Evolutionary conservation across 1,140 invertebrate genomes (phyloP), one percentile per base, ranked within the genome.

Genomic region (Aphelenchoides avenae): DNA sequence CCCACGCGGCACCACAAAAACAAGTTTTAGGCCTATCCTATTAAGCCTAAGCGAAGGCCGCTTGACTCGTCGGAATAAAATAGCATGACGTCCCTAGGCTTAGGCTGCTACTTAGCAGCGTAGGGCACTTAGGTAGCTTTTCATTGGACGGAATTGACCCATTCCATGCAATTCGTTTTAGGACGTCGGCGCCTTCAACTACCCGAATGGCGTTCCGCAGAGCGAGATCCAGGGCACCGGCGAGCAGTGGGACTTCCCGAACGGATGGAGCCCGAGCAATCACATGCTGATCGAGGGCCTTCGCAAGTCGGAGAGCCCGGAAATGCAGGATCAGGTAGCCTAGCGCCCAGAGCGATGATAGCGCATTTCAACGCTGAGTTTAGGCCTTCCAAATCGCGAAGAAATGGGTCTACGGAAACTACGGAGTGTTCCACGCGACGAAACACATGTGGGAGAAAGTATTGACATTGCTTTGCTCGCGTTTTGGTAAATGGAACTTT

Each of bases 391-490:
- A 20, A 15, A 3, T 57, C 40, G 85, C 87, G 9, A 80, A 85
- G 36, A 84, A 84, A 63, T 92, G 88, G 88, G 83, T 91, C 1
- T 79, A 84, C 5, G 87, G 85, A 5, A 91, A 89, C 73, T 90
- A 84, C 73, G 83, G 85, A 58, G 87, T 86, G 22, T 91, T 85
- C 81, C 50, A 54, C 15, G 82, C 84, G 51, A 85, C 84, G 13
- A 81, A 77, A 31, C 79, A 81, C 42, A 91, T 92, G 82, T 9
- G 64, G 76, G 71, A 73, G 43, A 73, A 91, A 91, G 88, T 88
- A 85, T 79, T 89, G n/a, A n/a, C n/a, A n/a, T n/a, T n/a, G n/a
- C n/a, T n/a, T n/a, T n/a, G n/a, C n/a, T n/a, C n/a, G n/a, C n/a
- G n/a, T n/a, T n/a, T n/a, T n/a, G n/a, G n/a, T n/a, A n/a, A n/a